A percentile compares a stretch with the other conserved stretches of the same genome.
phyloP scores from a whole-genome alignment of 2,113 vertebrate genomes.

The Amphiprion percula region DNA sequence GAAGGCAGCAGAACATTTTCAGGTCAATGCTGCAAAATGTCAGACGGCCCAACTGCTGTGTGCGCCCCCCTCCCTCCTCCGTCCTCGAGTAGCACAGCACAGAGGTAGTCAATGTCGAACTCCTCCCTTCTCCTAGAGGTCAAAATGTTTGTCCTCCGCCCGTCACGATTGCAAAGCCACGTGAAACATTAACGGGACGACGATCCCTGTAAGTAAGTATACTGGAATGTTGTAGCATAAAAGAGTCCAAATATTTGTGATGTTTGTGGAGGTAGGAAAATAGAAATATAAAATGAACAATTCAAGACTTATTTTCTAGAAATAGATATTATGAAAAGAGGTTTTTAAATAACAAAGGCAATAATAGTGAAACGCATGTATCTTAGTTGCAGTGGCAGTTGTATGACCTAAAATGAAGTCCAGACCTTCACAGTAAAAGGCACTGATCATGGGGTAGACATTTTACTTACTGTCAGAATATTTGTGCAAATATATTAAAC shows the following conservation, averaged over 20 bases:
- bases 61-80: slow-evolving; percentile 90
- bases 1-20: slow-evolving; percentile 92
- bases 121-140: slow-evolving; percentile 58
- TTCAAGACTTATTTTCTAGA: slow-evolving; percentile 75
- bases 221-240: slow-evolving; percentile 76
- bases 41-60: slow-evolving; percentile 93
- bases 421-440: slow-evolving; percentile 48
- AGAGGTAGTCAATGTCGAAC: slow-evolving; percentile 45
- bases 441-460: slow-evolving; percentile 53
- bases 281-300: slow-evolving; percentile 64
- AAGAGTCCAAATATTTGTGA: slow-evolving; percentile 67
- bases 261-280: slow-evolving; percentile 68
- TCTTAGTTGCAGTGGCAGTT: slow-evolving; percentile 75
- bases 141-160: slow-evolving; percentile 63
- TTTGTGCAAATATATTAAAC: slow-evolving; percentile 71
- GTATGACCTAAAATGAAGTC: slow-evolving; percentile 60
- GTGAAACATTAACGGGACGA: slow-evolving; percentile 57
- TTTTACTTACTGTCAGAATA: slow-evolving; percentile 61
- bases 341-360: slow-evolving; percentile 80
- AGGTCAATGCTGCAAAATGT: slow-evolving; percentile 95
- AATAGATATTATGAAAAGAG: slow-evolving; percentile 68
- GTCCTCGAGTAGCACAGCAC: slow-evolving; percentile 89
- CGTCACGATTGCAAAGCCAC: slow-evolving; percentile 55
- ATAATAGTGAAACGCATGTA: slow-evolving; percentile 85
- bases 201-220: slow-evolving; percentile 63